Base-by-base conservation (phyloP, 2,888 invertebrate genomes). In the Harpalus rubripes region DNA sequence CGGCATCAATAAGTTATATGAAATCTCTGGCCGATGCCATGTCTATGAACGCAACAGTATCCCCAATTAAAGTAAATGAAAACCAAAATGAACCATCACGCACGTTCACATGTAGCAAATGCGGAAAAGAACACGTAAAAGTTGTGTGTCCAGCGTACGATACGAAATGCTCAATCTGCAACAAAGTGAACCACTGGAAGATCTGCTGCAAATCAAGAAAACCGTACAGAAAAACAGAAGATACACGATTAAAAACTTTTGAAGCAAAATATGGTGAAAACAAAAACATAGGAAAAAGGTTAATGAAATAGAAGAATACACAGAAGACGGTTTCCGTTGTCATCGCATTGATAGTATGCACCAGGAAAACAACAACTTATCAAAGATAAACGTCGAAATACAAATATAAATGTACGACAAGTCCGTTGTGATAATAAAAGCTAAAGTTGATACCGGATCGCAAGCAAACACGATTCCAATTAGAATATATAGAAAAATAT, bases 141-240 rank as follows among this genome's bases (percentile, higher is more conserved):
- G n/a, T 1, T 22, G 22, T 22, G 3, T 22, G 22, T 22, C 22
- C 22, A 22, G 22, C 1, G 22, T 22, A 22, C 22, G 22, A 3
- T 22, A 22, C 22, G 22, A 58, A 58, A 58, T 58, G 58, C 58
- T 58, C 58, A 58, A 58, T 0, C n/a, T 58, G 58, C 58, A 58
- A 58, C 15, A 58, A 58, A 58, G 5, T 58, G n/a, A 58, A 58
- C n/a, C 58, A 58, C 58, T 58, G 58, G 58, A 58, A 58, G n/a
- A n/a, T 58, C 0, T 58, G 58, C 58, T 58, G 58, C n/a, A 58
- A 7, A 58, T 10, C 16, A 58, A n/a, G 16, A n/a, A 58, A 58
- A n/a, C n/a, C 58, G 15, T n/a, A 58, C 0, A 58, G 0, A 8
- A 58, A 58, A n/a, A 7, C 58, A 58, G n/a, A 58, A 58, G 58